Conservation (phyloP, 2,113 vertebrate species). For the Tachysurus fulvidraco region DNA sequence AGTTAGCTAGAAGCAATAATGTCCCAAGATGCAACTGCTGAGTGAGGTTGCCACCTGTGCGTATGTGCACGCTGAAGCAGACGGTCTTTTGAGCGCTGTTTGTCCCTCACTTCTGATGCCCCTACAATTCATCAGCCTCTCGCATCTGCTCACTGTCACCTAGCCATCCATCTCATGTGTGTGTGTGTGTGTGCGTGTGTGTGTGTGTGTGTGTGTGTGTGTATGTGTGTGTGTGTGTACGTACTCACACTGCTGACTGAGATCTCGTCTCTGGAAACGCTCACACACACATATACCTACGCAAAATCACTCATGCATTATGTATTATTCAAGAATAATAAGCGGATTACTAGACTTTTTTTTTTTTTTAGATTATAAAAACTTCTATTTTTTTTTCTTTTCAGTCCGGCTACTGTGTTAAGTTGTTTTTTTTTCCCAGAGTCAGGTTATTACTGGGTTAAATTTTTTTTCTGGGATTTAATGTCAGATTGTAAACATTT, state of each 20-base stretch:
- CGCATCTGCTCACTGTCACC: constrained; percentile 69
- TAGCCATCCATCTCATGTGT: constrained; percentile 43
- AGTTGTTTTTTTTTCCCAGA: not conserved
- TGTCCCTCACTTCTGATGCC: constrained; percentile 65
- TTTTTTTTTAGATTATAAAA: not conserved
- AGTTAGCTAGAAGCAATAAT: constrained; percentile 23
- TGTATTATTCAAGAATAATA: not conserved
- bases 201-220: constrained; percentile 14
- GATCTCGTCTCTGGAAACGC: not conserved
- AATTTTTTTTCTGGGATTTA: too few relatives aligned
- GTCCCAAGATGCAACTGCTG: constrained; percentile 32
- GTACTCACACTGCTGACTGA: not conserved
- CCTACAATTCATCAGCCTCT: constrained; percentile 68
- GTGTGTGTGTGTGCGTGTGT: constrained; percentile 18
- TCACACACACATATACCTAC: not conserved
- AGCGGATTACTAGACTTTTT: not conserved
- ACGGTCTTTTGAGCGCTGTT: constrained; percentile 54
- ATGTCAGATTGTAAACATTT: not conserved
- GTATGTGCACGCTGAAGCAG: constrained; percentile 40
- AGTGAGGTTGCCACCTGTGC: constrained; percentile 38
- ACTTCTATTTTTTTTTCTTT: too few relatives aligned
- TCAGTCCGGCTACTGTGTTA: not conserved
- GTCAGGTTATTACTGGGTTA: too few relatives aligned
- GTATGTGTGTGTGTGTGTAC: constrained; percentile 9
- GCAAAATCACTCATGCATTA: not conserved